These are phyloP conservation scores for Parnassius glacialis DNA, from an alignment of 2,888 invertebrate genomes.

Conservation along the genomic window DNA sequence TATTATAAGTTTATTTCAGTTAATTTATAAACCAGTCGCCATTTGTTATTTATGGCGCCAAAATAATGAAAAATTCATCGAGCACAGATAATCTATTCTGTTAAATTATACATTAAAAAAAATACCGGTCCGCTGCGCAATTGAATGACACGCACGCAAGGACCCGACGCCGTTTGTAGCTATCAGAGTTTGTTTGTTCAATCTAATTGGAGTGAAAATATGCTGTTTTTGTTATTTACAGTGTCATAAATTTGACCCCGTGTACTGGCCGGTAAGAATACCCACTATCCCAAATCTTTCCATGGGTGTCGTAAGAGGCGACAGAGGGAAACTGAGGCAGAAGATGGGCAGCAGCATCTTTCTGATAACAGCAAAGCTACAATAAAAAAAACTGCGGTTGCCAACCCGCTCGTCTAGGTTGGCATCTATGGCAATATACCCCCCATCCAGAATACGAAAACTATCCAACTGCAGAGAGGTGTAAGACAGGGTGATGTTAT, in stretches of 20 bases:
- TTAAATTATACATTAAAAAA: neutral
- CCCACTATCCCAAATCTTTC: too few relatives aligned
- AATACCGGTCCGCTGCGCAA: neutral
- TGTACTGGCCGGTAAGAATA: too few relatives aligned
- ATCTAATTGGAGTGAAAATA: slow-evolving; percentile 9
- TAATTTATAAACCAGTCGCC: neutral
- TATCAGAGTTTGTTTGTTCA: neutral
- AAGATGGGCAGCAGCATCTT: too few relatives aligned
- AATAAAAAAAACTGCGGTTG: too few relatives aligned
- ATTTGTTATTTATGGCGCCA: slow-evolving; percentile 5
- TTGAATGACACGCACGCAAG: slow-evolving; percentile 7
- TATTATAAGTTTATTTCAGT: neutral
- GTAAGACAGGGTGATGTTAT: too few relatives aligned
- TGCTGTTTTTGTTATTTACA: neutral
- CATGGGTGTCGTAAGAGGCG: too few relatives aligned
- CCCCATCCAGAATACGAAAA: too few relatives aligned
- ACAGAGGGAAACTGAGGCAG: too few relatives aligned
- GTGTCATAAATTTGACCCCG: neutral
- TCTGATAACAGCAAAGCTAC: too few relatives aligned
- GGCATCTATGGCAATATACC: too few relatives aligned
- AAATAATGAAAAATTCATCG: slow-evolving; percentile 1
- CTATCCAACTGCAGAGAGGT: too few relatives aligned
- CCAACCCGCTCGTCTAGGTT: too few relatives aligned
- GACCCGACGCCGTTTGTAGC: slow-evolving; percentile 2
- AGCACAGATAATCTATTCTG: slow-evolving; percentile 2